phyloP scores from a whole-genome alignment of 2,113 vertebrate species.

The Phrynocephalus versicolor region DNA sequence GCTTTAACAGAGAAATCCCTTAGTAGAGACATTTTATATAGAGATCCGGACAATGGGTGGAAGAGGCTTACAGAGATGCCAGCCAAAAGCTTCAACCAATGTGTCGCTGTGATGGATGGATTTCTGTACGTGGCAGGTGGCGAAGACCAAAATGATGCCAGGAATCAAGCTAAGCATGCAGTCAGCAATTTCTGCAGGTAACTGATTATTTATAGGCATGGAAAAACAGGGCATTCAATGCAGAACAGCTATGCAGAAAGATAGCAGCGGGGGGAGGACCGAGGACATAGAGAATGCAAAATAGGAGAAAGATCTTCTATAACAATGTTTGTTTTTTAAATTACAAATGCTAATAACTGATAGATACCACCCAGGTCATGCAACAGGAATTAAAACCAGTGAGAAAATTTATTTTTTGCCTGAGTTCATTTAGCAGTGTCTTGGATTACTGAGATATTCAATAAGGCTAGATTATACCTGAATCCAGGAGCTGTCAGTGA shows the following conservation, averaged over 20 bases:
- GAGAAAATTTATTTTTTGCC: neutral
- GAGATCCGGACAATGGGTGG: conserved; percentile 93
- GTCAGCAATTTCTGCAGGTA: conserved; percentile 99
- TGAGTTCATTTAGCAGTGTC: too few species aligned
- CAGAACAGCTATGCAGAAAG: neutral
- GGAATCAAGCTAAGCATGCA: conserved; percentile 98
- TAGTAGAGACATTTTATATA: conserved; percentile 95
- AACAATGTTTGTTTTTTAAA: too few species aligned
- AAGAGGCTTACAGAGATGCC: conserved; percentile 96
- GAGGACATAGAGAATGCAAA: neutral
- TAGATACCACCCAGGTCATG: neutral
- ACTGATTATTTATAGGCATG: conserved; percentile 29
- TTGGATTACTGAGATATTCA: neutral
- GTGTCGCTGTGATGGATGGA: conserved; percentile 94
- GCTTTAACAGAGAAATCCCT: conserved; percentile 97
- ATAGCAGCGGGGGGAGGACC: neutral
- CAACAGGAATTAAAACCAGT: neutral
- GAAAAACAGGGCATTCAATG: neutral
- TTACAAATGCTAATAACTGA: neutral
- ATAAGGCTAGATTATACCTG: neutral
- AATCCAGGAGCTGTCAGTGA: neutral
- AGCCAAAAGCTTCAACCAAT: conserved; percentile 98
- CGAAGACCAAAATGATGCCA: conserved; percentile 98
- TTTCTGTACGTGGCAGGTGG: conserved; percentile 97
- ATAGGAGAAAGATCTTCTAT: neutral